Evolutionary conservation across 2,888 invertebrate species (phyloP).

Genomic region (Myopa tessellatipennis): DNA sequence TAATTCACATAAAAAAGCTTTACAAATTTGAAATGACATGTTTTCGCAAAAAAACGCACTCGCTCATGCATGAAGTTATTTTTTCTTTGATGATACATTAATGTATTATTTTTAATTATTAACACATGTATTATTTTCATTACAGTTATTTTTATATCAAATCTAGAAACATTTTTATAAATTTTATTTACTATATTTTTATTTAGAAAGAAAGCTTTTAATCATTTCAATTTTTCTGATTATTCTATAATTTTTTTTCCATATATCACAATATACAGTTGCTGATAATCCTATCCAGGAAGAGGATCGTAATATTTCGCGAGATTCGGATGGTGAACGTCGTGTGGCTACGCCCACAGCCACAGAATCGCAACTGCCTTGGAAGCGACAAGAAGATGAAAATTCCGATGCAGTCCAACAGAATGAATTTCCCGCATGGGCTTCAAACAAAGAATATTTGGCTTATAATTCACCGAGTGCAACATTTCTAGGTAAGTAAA

Average conservation of each 20-base stretch:
- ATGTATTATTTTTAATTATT: too few species aligned
- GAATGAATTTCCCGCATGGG: conserved; percentile 95
- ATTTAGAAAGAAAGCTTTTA: conserved; percentile 7
- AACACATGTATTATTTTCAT: conserved; percentile 22
- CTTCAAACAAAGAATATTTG: conserved; percentile 92
- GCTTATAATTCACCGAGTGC: conserved; percentile 92
- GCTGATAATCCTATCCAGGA: conserved; percentile 65
- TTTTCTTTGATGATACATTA: too few species aligned
- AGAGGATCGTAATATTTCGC: conserved; percentile 62
- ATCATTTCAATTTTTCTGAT: conserved; percentile 16
- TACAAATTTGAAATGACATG: too few species aligned
- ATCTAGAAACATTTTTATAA: not conserved
- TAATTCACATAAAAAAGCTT: too few species aligned
- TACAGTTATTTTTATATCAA: conserved; percentile 26
- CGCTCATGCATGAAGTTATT: too few species aligned
- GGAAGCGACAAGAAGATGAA: conserved; percentile 87
- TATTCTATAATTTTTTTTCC: conserved; percentile 16
- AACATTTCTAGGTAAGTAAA: conserved; percentile 82
- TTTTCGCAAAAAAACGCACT: too few species aligned
- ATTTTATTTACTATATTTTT: conserved; percentile 2
- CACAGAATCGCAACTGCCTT: conserved; percentile 90
- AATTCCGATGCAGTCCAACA: conserved; percentile 78
- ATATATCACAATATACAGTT: conserved; percentile 51
- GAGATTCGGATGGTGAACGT: conserved; percentile 73
- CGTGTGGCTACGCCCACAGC: conserved; percentile 88